phyloP scores from a whole-genome alignment of 2,113 vertebrate species.

The Nibea albiflora region DNA sequence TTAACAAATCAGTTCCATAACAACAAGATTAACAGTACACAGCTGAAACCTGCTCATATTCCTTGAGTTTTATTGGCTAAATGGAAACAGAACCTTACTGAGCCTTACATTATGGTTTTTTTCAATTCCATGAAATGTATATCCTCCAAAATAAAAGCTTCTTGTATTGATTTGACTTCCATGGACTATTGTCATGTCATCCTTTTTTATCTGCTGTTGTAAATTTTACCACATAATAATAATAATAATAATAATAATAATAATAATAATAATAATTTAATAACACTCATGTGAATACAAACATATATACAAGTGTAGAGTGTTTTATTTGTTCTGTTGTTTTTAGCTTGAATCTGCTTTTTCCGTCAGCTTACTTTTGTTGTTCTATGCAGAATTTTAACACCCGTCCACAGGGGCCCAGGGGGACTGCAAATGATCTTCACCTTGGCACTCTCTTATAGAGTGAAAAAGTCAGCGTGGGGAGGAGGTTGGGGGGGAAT shows the following conservation, averaged over 20 bases:
- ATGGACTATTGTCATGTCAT: background rate
- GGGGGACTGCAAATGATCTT: background rate
- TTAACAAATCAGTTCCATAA: background rate
- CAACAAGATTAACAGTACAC: background rate
- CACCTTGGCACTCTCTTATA: background rate
- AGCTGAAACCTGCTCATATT: background rate
- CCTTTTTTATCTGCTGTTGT: background rate
- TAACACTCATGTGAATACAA: background rate
- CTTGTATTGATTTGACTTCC: background rate
- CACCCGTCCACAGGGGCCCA: too few species aligned
- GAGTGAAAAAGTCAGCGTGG: background rate
- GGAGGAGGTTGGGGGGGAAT: background rate
- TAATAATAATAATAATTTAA: too few species aligned
- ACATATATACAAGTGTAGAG: background rate
- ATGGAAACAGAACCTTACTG: background rate
- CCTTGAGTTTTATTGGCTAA: background rate
- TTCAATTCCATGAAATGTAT: background rate
- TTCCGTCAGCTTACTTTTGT: background rate
- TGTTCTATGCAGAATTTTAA: background rate
- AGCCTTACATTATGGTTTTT: background rate
- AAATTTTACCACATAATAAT: background rate
- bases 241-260: too few species aligned
- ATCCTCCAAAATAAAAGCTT: background rate
- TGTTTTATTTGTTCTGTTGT: background rate
- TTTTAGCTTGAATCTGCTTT: background rate